Evolutionary conservation across 2,113 vertebrate species (phyloP), one percentile per base, ranked within the genome.

Genomic region (Desmodus rotundus): DNA sequence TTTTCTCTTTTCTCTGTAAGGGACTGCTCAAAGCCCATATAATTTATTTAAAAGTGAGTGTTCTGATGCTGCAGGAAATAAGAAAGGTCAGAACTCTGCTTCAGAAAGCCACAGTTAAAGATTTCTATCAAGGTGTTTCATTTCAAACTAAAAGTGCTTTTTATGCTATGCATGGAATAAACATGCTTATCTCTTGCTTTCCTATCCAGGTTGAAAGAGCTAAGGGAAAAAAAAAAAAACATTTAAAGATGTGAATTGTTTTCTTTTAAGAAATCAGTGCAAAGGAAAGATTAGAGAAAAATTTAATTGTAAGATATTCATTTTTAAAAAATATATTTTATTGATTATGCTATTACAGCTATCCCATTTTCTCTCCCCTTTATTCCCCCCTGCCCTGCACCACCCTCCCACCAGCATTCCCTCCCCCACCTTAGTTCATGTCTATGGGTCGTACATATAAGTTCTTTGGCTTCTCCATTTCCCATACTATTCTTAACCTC

Each of bases 141-240:
- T 77, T 90, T 93, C n/a, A 92, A 72, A 76, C 38, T 70, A 89
- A 74, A 74, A 96, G 2, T 28, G 2, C 26, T 87, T 87, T 93
- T 68, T 58, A 76, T 70, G 38, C 78, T 70, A 54, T 47, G 28
- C 41, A 78, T 38, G 68, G 1, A 13, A 19, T 16, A 65, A 13
- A 31, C 14, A 45, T 58, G 4, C 2, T 73, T 91, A 33, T 36
- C 58, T 87, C 33, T 33, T 65, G 24, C 4, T 86, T 95, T 96
- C 11, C 3, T 82, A 85, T 70, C 8, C 7, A 83, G 43, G 67
- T 91, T 80, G 4, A 89, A 96, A 93, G 4, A 22, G 5, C 10
- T 26, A 15, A 85, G 94, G 87, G n/a, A n/a, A 56, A 45, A 92
- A 95, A 58, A 92, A 90, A 67, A 19, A 61, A 61, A 63, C 10